phyloP scores from a whole-genome alignment of 1,140 invertebrate genomes.

The Whitmania pigra region DNA sequence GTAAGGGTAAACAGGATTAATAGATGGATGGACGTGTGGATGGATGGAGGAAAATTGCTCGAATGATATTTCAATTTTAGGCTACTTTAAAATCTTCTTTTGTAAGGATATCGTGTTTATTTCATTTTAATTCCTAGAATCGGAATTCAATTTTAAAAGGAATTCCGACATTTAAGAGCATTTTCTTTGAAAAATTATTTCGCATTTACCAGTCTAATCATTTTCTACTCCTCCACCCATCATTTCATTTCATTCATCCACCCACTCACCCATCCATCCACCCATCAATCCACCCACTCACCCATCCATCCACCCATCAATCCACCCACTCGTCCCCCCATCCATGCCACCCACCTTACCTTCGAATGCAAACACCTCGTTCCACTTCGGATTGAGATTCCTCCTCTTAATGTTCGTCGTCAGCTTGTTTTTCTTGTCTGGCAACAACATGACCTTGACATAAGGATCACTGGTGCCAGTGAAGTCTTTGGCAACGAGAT shows the following conservation, averaged over 20 bases:
- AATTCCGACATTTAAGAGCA: no score
- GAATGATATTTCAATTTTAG: no score
- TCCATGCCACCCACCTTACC: no score
- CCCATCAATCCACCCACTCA: no score
- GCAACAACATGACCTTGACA: slow-evolving; percentile 21
- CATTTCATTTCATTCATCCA: no score
- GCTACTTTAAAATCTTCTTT: no score
- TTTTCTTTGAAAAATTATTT: no score
- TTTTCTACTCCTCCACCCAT: neutral
- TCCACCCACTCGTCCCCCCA: neutral
- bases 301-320: no score
- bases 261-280: no score
- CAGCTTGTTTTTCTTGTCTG: slow-evolving; percentile 24
- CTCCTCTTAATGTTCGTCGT: slow-evolving; percentile 23
- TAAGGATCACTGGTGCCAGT: slow-evolving; percentile 18
- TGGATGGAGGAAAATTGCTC: neutral
- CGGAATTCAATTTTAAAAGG: no score
- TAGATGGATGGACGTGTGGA: neutral
- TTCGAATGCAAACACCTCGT: slow-evolving; percentile 26
- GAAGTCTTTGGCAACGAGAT: slow-evolving; percentile 15
- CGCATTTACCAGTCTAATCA: neutral
- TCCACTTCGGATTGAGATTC: slow-evolving; percentile 25
- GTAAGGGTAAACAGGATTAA: neutral
- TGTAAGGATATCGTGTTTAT: no score
- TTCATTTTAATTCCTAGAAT: no score